Evolutionary conservation across 2,888 invertebrate species (phyloP), one percentile per base, ranked within the genome.

Genomic region (Chrysolina americana): DNA sequence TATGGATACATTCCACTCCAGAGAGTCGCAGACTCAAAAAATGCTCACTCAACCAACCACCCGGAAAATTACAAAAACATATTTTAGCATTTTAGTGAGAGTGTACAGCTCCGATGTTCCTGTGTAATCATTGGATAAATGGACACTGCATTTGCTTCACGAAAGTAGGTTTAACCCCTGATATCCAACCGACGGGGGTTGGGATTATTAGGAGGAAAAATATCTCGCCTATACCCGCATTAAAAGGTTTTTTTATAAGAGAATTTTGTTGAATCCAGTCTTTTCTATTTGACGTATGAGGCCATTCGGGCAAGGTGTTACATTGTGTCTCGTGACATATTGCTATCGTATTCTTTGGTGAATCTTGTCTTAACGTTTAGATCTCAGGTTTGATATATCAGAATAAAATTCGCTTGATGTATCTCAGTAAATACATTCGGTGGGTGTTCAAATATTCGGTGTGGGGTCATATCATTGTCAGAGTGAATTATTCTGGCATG

Each of bases 261-360:
- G 50, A 10, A 50, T 17, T 17, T 50, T 19, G 19, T 50, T 1
- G n/a, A 50, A 15, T 50, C 50, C 50, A 17, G 50, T 17, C n/a
- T 8, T n/a, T 19, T 50, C 50, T 50, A 19, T 2, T 19, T 50
- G 50, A 19, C 19, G 50, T 50, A 50, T 50, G 50, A 19, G 50
- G 50, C 50, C 19, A 50, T 50, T 50, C 19, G 19, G 19, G 19
- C 50, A 50, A 50, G 50, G 50, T 50, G 50, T 50, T 50, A 50
- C 50, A 50, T 50, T 50, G 50, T 50, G 50, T 50, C n/a, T 50
- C 19, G 50, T 50, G 50, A 50, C 50, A 50, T 17, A 50, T 50
- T 19, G 50, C 19, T 0, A 50, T 50, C 8, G 50, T 50, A 10
- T 50, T 50, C 50, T 50, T 17, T n/a, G 50, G 19, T 50, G 8